Base-by-base conservation (phyloP, 2,888 invertebrate species). In the Heliconius charithonia region DNA sequence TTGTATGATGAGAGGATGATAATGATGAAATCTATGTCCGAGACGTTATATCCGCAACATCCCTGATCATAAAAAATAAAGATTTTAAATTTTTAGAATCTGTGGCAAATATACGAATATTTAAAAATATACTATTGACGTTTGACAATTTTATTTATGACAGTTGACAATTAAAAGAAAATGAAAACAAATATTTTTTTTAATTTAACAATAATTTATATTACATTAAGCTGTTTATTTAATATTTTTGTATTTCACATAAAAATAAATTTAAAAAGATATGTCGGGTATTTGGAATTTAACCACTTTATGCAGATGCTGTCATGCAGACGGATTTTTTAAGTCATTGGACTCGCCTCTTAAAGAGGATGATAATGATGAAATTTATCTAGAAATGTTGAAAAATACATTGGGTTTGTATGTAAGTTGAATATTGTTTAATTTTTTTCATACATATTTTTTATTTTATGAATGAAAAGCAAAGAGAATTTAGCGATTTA, bases 261-360 rank as follows among this genome's bases (percentile, higher is more conserved):
- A 59, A 77, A 37, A 37, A 37, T 9, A 37, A 37, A 37, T 37
- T 9, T 9, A 37, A 37, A 51, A 22, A 27, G 73, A 67, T 74
- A 83, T 83, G 84, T n/a, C 83, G 3, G 81, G 82, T 72, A 84
- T 84, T 63, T 84, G 79, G 79, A 84, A 74, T 71, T 77, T 84
- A 12, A 77, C 73, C 25, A 75, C 81, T 13, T 76, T 84, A n/a
- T 84, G 84, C 66, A 83, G 85, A n/a, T 85, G 84, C 75, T 85
- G 85, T 76, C 85, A 84, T 66, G 78, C 79, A 3, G 83, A 84
- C 71, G 85, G 85, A 0, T 76, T 32, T 25, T 84, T 84, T 67
- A 85, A 80, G 62, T 79, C 70, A 51, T 75, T 85, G 37, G 76
- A 82, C 37, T 37, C 77, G 4, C 51, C 76, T 10, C 81, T 83